phyloP scores from a whole-genome alignment of 2,888 invertebrate species.

The Galerucella pusilla region DNA sequence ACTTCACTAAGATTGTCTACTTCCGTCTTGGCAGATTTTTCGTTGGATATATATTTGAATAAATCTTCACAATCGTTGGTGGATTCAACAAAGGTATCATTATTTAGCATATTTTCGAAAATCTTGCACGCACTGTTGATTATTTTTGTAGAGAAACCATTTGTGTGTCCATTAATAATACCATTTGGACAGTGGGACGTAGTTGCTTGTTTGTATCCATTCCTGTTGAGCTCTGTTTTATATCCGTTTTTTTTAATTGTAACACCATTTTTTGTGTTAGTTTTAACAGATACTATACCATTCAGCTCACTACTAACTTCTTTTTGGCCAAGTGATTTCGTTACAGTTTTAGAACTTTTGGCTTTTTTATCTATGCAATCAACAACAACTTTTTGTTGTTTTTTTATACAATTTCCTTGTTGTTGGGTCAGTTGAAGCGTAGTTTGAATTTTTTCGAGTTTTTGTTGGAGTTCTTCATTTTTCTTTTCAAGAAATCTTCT shows the following conservation, averaged over 20 bases:
- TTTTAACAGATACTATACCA: constrained; percentile 27
- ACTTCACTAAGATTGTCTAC: constrained; percentile 21
- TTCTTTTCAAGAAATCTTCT: constrained; percentile 73
- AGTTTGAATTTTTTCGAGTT: constrained; percentile 69
- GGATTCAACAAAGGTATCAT: constrained; percentile 46
- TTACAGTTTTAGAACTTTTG: constrained; percentile 19
- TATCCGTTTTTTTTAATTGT: constrained; percentile 34
- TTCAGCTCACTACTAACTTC: constrained; percentile 26
- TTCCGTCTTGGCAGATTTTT: constrained; percentile 19
- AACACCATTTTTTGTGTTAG: constrained; percentile 29
- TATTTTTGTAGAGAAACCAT: constrained; percentile 42
- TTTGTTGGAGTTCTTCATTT: constrained; percentile 71
- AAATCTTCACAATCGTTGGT: constrained; percentile 48
- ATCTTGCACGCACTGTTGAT: constrained; percentile 52
- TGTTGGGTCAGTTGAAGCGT: constrained; percentile 35
- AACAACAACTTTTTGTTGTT: constrained; percentile 38
- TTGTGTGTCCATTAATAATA: constrained; percentile 40
- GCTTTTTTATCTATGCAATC: constrained; percentile 29
- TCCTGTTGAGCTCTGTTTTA: constrained; percentile 34
- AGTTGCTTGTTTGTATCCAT: constrained; percentile 33
- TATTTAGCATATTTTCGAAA: constrained; percentile 55
- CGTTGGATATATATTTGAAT: constrained; percentile 43
- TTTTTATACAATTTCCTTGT: constrained; percentile 30
- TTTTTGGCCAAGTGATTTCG: constrained; percentile 18
- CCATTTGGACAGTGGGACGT: neutral